phyloP scores from a whole-genome alignment of 2,113 vertebrate genomes.

The Astatoreochromis straeleni region DNA sequence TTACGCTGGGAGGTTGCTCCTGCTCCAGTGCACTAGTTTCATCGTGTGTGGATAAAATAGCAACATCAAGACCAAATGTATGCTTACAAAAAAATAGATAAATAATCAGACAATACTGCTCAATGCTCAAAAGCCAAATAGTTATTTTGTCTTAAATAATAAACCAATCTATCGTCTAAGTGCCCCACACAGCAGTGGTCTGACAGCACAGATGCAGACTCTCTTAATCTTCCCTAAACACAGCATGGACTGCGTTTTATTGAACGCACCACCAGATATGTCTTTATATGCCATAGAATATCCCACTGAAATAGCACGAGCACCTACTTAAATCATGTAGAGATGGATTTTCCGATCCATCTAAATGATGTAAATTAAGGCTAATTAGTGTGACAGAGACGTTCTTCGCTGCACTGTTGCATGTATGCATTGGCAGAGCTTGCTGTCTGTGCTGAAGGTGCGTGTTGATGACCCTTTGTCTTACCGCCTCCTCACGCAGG shows the following conservation, averaged over 20 bases:
- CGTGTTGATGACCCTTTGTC: neutral
- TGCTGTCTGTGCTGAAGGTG: neutral
- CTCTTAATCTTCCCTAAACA: neutral
- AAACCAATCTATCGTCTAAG: constrained; percentile 6
- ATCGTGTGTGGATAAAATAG: neutral
- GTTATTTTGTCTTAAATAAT: constrained; percentile 8
- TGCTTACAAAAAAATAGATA: neutral
- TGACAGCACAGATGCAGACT: neutral
- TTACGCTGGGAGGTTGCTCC: neutral
- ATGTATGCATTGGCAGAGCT: neutral
- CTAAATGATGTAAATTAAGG: neutral
- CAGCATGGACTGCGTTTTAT: neutral
- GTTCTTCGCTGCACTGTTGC: neutral
- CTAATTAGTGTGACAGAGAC: neutral
- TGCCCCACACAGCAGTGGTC: neutral
- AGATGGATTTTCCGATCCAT: neutral
- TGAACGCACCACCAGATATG: neutral
- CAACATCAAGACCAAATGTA: neutral
- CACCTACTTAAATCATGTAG: neutral
- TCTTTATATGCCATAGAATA: neutral
- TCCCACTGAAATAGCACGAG: neutral
- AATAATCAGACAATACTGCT: neutral
- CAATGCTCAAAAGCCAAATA: neutral
- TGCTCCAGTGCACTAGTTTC: neutral
- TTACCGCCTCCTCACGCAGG: neutral